A percentile compares a stretch with the other conserved stretches of the same genome.
Evolutionary conservation across 2,888 invertebrate genomes (phyloP).

Genomic region (Eumerus sabulonum): DNA sequence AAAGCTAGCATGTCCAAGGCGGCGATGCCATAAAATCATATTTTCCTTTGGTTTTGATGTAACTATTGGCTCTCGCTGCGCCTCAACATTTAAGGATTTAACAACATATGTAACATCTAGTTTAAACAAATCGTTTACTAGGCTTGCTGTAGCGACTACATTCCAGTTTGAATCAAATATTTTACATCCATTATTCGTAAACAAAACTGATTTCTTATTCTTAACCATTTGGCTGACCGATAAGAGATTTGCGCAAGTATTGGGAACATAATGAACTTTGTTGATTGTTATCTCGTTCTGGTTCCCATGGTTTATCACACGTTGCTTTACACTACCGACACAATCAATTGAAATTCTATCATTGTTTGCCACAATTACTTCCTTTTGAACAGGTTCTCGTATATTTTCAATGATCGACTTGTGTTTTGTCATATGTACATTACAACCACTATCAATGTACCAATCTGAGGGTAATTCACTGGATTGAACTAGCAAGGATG

Average conservation of each 20-base stretch:
- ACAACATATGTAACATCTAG: constrained; percentile 18
- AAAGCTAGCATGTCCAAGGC: constrained; percentile 26
- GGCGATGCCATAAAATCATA: too few species aligned
- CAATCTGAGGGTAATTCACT: constrained; percentile 38
- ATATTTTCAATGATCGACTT: too few species aligned
- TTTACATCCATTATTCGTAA: constrained; percentile 41
- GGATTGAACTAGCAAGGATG: constrained; percentile 35
- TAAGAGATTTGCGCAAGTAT: constrained; percentile 50
- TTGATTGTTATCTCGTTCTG: constrained; percentile 34
- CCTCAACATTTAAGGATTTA: constrained; percentile 31
- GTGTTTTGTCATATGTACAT: too few species aligned
- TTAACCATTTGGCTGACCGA: too few species aligned
- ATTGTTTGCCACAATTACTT: too few species aligned
- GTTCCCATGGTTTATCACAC: too few species aligned
- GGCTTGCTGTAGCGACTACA: constrained; percentile 36
- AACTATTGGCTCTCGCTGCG: too few species aligned
- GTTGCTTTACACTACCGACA: too few species aligned
- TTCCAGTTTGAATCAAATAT: constrained; percentile 39
- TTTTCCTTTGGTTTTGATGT: too few species aligned
- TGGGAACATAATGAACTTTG: constrained; percentile 31
- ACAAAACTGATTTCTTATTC: constrained; percentile 34
- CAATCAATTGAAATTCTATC: too few species aligned
- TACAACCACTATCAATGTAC: constrained; percentile 23
- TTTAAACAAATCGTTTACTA: too few species aligned
- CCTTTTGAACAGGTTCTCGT: too few species aligned